phyloP scores from a whole-genome alignment of 2,888 invertebrate genomes.

The Drosophila mettleri region DNA sequence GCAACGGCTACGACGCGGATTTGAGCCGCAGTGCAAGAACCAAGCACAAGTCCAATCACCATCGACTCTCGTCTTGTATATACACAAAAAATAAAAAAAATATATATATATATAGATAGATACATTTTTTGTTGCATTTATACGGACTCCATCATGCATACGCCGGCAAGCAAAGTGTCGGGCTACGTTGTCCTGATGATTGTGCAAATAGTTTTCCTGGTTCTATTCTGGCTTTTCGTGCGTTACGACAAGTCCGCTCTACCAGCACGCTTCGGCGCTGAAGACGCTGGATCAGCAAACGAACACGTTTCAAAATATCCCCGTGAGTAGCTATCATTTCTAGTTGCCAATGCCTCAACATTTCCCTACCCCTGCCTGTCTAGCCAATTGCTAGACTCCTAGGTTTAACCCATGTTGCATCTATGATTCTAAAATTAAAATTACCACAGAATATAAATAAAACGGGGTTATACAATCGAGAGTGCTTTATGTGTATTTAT shows the following conservation, averaged over 20 bases:
- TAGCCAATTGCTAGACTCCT: no score
- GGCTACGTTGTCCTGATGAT: constrained; percentile 85
- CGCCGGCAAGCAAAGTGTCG: constrained; percentile 81
- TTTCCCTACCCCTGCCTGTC: no score
- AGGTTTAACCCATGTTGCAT: background rate
- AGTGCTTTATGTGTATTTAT: background rate
- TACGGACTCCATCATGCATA: constrained; percentile 79
- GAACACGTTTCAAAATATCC: constrained; percentile 85
- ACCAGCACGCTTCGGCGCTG: constrained; percentile 68
- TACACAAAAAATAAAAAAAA: background rate
- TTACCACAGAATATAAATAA: background rate
- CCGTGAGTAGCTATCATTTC: constrained; percentile 81
- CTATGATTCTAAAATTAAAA: constrained; percentile 38
- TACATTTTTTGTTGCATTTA: constrained; percentile 11
- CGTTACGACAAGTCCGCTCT: constrained; percentile 85
- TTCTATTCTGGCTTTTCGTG: constrained; percentile 86
- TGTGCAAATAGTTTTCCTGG: constrained; percentile 86
- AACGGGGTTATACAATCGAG: background rate
- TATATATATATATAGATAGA: background rate
- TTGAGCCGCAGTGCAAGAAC: constrained; percentile 39
- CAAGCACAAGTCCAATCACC: constrained; percentile 40
- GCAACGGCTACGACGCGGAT: constrained; percentile 61
- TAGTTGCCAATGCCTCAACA: constrained; percentile 10
- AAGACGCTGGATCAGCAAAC: constrained; percentile 82
- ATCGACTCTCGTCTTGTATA: constrained; percentile 16